Conservation (phyloP, 1,140 invertebrate species). For the Conus ventricosus region DNA sequence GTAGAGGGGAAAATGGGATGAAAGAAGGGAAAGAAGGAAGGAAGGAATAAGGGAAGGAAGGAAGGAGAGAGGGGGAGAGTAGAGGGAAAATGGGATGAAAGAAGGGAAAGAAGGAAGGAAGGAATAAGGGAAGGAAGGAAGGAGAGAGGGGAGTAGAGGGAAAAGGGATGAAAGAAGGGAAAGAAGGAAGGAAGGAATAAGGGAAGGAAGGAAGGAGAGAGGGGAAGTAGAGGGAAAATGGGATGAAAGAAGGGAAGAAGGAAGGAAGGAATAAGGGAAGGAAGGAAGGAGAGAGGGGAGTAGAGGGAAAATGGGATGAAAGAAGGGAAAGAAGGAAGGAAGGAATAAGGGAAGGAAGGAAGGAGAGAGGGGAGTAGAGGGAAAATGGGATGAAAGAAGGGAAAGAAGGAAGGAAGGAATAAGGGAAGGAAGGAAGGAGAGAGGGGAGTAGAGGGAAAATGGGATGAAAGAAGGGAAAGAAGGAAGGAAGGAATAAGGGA, state of each 20-base stretch:
- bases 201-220: too few species aligned
- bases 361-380: slow-evolving; percentile 12
- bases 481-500: neutral
- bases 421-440: slow-evolving; percentile 4
- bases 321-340: neutral
- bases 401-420: neutral
- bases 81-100: too few species aligned
- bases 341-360: slow-evolving; percentile 10
- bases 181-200: too few species aligned
- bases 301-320: slow-evolving; percentile 25
- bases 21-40: too few species aligned
- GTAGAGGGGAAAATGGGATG: too few species aligned
- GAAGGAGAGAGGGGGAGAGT: neutral
- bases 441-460: too few species aligned
- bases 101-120: neutral
- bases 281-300: slow-evolving; percentile 23
- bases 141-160: neutral
- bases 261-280: neutral
- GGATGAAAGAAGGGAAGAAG: too few species aligned
- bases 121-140: neutral
- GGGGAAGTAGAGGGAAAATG: too few species aligned
- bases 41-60: too few species aligned
- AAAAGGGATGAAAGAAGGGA: slow-evolving; percentile 16
- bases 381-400: slow-evolving; percentile 8
- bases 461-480: neutral